A percentile compares a stretch with the other conserved stretches of the same genome.
These are phyloP conservation scores for Catharus bicknelli DNA, from an alignment of 2,113 vertebrate genomes.

Conservation along the genomic window DNA sequence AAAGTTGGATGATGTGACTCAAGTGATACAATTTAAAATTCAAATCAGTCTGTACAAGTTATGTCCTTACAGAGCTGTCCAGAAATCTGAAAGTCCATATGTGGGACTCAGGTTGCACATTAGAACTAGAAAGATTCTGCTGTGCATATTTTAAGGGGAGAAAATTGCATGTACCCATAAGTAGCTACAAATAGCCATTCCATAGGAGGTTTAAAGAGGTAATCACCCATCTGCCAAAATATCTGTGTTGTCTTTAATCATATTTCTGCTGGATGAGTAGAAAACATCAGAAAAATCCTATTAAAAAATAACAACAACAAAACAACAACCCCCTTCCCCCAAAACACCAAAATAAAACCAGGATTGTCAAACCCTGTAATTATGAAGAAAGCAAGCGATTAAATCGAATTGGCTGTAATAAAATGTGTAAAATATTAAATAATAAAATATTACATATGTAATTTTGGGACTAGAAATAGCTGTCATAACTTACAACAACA, in stretches of 20 bases:
- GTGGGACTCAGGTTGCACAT: background rate
- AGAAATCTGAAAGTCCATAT: background rate
- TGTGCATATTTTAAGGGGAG: background rate
- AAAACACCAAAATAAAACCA: background rate
- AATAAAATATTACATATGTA: no score
- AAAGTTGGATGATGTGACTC: background rate
- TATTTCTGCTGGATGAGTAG: background rate
- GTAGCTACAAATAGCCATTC: background rate
- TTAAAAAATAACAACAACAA: rapidly evolving
- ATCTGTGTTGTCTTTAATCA: background rate
- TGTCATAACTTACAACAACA: background rate
- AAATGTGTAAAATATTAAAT: background rate
- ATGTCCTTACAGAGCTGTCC: background rate
- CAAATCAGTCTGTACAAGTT: background rate
- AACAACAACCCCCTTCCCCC: rapidly evolving
- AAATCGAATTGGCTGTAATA: background rate
- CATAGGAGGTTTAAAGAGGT: background rate
- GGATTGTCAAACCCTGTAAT: background rate
- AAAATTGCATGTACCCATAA: background rate
- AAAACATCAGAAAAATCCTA: background rate
- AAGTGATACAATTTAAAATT: background rate
- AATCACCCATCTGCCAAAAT: background rate
- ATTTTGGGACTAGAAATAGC: background rate
- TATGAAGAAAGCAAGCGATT: background rate
- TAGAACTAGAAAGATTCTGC: background rate